Conservation (phyloP, 2,888 invertebrate genomes). For the Chaetoderma sp. region DNA sequence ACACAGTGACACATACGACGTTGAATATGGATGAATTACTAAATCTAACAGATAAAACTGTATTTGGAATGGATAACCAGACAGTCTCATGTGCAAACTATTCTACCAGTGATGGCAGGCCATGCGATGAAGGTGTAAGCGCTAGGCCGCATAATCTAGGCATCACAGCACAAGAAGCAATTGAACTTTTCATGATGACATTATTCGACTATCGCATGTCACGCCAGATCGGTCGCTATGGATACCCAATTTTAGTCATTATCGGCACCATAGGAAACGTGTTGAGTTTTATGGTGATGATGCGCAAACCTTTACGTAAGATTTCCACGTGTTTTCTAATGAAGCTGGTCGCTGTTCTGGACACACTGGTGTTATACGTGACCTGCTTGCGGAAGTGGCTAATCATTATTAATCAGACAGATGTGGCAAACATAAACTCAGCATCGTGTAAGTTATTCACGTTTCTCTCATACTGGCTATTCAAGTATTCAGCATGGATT, state of each 20-base stretch:
- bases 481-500: slow-evolving; percentile 54
- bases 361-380: slow-evolving; percentile 47
- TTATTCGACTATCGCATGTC: slow-evolving; percentile 40
- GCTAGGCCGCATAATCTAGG: no score
- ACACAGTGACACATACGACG: no score
- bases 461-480: slow-evolving; percentile 48
- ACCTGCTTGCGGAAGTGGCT: slow-evolving; percentile 51
- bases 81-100: no score
- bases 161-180: no score
- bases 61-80: no score
- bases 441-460: slow-evolving; percentile 32
- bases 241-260: slow-evolving; percentile 44
- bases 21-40: no score
- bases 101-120: no score
- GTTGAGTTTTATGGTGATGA: slow-evolving; percentile 50
- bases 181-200: slow-evolving; percentile 31
- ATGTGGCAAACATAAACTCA: slow-evolving; percentile 33
- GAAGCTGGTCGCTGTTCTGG: slow-evolving; percentile 47
- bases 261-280: slow-evolving; percentile 53
- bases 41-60: no score
- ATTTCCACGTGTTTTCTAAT: slow-evolving; percentile 54
- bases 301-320: slow-evolving; percentile 41
- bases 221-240: slow-evolving; percentile 41
- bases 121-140: no score
- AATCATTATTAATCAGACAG: slow-evolving; percentile 36